Percentiles rank a stretch among this genome's conserved stretches.
phyloP scores from a whole-genome alignment of 2,113 vertebrate species.

The Gobiocypris rarus region DNA sequence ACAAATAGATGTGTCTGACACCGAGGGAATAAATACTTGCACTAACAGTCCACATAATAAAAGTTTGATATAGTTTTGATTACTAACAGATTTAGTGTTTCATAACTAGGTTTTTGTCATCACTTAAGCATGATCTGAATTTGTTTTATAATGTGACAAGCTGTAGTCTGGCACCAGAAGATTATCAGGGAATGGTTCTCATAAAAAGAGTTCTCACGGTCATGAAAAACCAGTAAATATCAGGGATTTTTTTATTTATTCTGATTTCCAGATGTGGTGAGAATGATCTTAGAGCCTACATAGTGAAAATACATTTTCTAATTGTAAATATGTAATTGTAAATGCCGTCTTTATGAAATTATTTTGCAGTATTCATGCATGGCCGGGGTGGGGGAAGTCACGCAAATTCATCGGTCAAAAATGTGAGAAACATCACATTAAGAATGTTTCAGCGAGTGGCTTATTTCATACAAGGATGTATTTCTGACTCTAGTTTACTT shows the following conservation, averaged over 20 bases:
- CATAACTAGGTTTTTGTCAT: conserved; percentile 15
- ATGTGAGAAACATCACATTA: background rate
- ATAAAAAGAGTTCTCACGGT: conserved; percentile 23
- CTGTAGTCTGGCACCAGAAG: background rate
- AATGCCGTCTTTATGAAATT: background rate
- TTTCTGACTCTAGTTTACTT: background rate
- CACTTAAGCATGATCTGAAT: background rate
- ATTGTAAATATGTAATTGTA: background rate
- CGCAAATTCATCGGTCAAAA: background rate
- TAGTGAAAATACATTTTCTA: background rate
- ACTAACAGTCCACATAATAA: background rate
- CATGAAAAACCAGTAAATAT: background rate
- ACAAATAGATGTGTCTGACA: background rate
- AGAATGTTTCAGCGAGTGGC: background rate
- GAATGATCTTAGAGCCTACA: background rate
- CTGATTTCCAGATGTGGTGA: background rate
- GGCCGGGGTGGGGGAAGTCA: background rate
- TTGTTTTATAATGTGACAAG: conserved; percentile 18
- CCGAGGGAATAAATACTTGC: background rate
- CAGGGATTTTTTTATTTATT: background rate
- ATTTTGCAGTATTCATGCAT: background rate
- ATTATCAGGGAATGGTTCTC: conserved; percentile 17
- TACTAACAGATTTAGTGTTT: background rate
- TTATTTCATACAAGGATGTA: background rate
- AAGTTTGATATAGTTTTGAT: conserved; percentile 27